These are phyloP conservation scores for Sisor rabdophorus DNA, from an alignment of 2,113 vertebrate genomes.

Conservation along the genomic window DNA sequence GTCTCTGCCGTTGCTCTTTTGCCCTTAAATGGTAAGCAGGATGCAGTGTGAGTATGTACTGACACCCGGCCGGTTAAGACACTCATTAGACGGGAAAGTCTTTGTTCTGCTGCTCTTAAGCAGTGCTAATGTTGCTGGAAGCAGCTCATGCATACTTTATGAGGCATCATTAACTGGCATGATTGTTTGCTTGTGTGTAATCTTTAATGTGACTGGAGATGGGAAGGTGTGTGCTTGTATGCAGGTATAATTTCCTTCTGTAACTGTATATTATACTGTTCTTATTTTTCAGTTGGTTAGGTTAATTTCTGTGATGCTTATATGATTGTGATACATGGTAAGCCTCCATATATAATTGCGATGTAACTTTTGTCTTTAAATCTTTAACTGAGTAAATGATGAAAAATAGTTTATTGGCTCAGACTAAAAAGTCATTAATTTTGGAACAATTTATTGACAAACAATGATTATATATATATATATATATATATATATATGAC, in stretches of 20 bases:
- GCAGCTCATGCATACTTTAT: slow-evolving; percentile 40
- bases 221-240: background rate
- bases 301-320: no score
- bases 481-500: no score
- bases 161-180: slow-evolving; percentile 44
- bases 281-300: no score
- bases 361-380: no score
- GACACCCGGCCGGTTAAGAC: slow-evolving; percentile 42
- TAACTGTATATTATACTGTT: slow-evolving; percentile 10
- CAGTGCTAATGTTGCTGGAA: slow-evolving; percentile 31
- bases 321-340: no score
- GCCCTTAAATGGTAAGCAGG: slow-evolving; percentile 12
- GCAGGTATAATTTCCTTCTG: slow-evolving; percentile 23
- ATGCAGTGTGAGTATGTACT: slow-evolving; percentile 18
- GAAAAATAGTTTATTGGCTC: no score
- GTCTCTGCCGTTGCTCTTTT: slow-evolving; percentile 35
- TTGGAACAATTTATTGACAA: no score
- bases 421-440: no score
- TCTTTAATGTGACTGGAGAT: slow-evolving; percentile 35
- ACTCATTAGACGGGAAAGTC: slow-evolving; percentile 30
- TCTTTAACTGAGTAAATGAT: no score
- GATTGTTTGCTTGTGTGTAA: slow-evolving; percentile 45
- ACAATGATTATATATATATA: no score
- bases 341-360: no score
- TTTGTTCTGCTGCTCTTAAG: slow-evolving; percentile 32